A percentile compares a stretch with the other conserved stretches of the same genome.
Conservation (phyloP, 2,113 vertebrate genomes). For the Cariama cristata region DNA sequence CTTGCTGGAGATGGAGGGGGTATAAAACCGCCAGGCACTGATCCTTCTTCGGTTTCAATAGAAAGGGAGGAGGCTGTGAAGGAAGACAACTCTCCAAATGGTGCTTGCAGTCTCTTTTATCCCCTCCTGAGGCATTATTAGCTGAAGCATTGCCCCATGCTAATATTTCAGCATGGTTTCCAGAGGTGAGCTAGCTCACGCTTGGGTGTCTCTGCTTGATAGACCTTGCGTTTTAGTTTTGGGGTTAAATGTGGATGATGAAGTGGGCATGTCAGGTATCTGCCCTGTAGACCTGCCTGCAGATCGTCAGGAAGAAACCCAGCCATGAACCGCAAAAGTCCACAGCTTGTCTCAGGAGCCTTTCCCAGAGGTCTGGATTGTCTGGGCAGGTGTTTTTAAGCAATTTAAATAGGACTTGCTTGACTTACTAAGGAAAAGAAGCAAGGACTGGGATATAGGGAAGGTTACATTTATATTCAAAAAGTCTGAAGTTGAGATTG, state of each 20-base stretch:
- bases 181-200: not conserved
- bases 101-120: not conserved
- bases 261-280: not conserved
- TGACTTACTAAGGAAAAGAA: not conserved
- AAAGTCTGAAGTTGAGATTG: not conserved
- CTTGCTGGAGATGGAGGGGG: not conserved
- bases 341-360: not conserved
- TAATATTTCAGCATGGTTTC: not conserved
- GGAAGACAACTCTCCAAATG: not conserved
- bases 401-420: not conserved
- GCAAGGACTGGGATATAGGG: not conserved
- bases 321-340: fast-evolving
- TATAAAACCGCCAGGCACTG: not conserved
- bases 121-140: not conserved
- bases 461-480: not conserved
- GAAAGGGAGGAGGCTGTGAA: not conserved
- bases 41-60: not conserved
- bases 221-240: not conserved
- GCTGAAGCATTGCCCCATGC: not conserved
- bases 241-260: not conserved
- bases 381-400: not conserved
- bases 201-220: not conserved
- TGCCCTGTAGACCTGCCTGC: not conserved
- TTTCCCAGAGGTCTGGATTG: fast-evolving
- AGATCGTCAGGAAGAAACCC: too few species aligned